Evolutionary conservation across 2,113 vertebrate species (phyloP).

Genomic region (Gobius niger): DNA sequence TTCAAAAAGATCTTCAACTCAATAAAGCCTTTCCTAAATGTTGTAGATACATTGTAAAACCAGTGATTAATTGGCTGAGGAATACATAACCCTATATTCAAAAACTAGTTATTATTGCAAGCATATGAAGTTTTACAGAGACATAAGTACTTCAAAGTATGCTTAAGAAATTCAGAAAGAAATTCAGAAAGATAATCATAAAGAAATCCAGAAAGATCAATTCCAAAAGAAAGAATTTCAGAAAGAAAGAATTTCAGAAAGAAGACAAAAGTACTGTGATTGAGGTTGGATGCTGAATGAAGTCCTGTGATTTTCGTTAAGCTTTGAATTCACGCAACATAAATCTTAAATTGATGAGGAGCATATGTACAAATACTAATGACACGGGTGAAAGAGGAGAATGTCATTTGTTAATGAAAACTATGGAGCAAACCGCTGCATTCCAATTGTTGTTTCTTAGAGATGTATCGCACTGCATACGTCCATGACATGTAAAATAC

Average conservation of each 20-base stretch:
- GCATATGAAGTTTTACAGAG: not conserved
- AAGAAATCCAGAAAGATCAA: too few relatives aligned
- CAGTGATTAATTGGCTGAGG: too few relatives aligned
- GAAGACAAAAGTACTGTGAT: too few relatives aligned
- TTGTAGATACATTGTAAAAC: too few relatives aligned
- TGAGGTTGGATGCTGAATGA: too few relatives aligned
- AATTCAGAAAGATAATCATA: too few relatives aligned
- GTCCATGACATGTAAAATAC: constrained; percentile 13
- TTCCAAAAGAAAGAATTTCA: too few relatives aligned
- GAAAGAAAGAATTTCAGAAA: too few relatives aligned
- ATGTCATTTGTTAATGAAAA: constrained; percentile 23
- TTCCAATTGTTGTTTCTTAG: not conserved
- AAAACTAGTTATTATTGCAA: not conserved
- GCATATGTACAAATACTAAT: constrained; percentile 20
- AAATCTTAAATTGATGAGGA: not conserved
- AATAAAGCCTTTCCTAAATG: too few relatives aligned
- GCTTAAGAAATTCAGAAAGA: constrained; percentile 30
- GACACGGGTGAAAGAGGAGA: constrained; percentile 25
- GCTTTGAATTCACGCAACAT: constrained; percentile 14
- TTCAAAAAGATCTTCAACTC: too few relatives aligned
- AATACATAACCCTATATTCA: too few relatives aligned
- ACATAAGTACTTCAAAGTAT: constrained; percentile 27
- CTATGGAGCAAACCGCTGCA: constrained; percentile 15
- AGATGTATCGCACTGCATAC: not conserved
- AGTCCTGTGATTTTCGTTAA: constrained; percentile 5